A percentile compares a stretch with the other conserved stretches of the same genome.
Conservation (phyloP, 2,113 vertebrate genomes). For the Pogonocichla stellata region DNA sequence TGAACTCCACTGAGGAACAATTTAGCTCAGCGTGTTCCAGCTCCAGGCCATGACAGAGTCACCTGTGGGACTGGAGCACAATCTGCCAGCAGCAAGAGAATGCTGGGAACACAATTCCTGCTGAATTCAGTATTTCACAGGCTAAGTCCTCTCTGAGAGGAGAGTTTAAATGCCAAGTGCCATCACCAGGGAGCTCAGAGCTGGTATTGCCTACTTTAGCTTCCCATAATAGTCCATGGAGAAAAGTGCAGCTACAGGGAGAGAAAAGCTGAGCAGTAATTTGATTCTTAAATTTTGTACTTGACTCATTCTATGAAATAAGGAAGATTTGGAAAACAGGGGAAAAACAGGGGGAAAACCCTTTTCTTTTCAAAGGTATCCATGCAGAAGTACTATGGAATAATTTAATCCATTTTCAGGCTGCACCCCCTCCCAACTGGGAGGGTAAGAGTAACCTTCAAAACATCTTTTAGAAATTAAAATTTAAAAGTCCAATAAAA, state of each 20-base stretch:
- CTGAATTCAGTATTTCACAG: background rate
- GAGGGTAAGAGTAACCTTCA: background rate
- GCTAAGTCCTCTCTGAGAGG: background rate
- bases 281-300: background rate
- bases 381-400: background rate
- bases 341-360: background rate
- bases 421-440: background rate
- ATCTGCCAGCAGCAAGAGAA: background rate
- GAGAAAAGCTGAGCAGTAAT: background rate
- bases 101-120: background rate
- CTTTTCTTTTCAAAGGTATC: background rate
- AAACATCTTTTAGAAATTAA: fast-evolving
- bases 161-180: background rate
- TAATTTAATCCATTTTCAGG: background rate
- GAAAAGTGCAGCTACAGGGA: background rate
- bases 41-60: background rate
- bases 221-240: background rate
- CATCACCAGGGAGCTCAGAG: background rate
- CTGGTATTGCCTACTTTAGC: background rate
- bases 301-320: background rate
- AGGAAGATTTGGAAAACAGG: background rate
- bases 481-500: background rate
- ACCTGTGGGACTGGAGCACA: background rate
- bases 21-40: background rate
- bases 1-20: background rate